These are phyloP conservation scores for Cydia splendana DNA, from an alignment of 1,140 invertebrate species.

Conservation along the genomic window DNA sequence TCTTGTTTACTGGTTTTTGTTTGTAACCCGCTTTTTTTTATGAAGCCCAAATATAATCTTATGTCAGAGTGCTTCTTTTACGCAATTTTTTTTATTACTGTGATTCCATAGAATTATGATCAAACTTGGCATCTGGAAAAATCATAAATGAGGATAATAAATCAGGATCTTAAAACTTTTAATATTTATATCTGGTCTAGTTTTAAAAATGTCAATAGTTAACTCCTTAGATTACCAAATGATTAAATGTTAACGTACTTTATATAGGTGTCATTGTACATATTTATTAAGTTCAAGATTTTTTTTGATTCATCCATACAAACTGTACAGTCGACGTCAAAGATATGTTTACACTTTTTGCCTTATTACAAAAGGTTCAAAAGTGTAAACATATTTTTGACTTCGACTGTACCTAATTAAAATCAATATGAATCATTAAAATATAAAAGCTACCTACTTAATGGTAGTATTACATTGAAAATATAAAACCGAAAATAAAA, in stretches of 20 bases:
- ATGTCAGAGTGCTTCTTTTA: background rate
- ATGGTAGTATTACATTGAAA: background rate
- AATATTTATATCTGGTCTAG: background rate
- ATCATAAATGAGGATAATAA: slow-evolving; percentile 2
- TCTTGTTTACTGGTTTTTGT: slow-evolving; percentile 54
- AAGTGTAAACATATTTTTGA: too few relatives aligned
- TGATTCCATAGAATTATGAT: background rate
- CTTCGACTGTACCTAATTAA: too few relatives aligned
- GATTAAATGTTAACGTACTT: background rate
- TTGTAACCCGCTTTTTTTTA: slow-evolving; percentile 47
- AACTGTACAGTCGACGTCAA: too few relatives aligned
- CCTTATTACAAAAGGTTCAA: too few relatives aligned
- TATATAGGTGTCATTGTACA: background rate
- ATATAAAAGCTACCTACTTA: background rate
- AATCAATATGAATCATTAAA: background rate
- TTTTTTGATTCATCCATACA: background rate
- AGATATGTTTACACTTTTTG: too few relatives aligned
- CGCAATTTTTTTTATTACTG: slow-evolving; percentile 18
- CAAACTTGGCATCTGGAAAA: slow-evolving; percentile 21
- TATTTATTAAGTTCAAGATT: background rate
- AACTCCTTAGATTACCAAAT: too few relatives aligned
- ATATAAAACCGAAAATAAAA: background rate
- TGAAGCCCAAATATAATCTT: background rate
- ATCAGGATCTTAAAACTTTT: background rate
- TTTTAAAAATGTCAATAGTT: background rate